Percentiles rank a stretch among this genome's conserved stretches.
Conservation (phyloP, 2,797 vertebrate species). For the Leucoraja ocellata region DNA sequence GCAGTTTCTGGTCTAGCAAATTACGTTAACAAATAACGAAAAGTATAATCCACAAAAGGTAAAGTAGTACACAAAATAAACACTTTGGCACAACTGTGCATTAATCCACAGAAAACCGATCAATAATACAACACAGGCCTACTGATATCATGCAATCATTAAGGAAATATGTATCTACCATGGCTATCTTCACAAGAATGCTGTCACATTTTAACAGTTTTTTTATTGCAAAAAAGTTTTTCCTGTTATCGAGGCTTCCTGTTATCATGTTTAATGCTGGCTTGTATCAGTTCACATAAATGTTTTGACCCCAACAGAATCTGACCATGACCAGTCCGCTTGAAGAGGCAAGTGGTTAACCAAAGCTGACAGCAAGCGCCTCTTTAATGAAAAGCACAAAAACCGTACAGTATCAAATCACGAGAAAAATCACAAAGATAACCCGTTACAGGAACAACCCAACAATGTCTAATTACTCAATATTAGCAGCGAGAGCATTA, state of each 20-base stretch:
- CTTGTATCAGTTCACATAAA: neutral
- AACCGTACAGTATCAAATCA: neutral
- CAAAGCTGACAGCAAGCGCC: neutral
- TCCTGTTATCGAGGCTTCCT: neutral
- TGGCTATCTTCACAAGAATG: neutral
- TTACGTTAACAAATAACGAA: too few species aligned
- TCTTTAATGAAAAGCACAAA: neutral
- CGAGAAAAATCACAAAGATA: neutral
- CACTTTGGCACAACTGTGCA: too few species aligned
- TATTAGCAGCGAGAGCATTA: neutral
- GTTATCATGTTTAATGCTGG: neutral
- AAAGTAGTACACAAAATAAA: too few species aligned
- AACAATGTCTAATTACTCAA: neutral
- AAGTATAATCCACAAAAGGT: too few species aligned
- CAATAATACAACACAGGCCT: neutral
- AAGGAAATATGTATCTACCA: neutral
- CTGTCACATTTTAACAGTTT: neutral
- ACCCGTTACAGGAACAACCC: neutral
- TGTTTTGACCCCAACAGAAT: neutral
- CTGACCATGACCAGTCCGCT: neutral
- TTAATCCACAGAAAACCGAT: too few species aligned
- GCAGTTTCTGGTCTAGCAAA: too few species aligned
- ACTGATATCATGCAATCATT: neutral
- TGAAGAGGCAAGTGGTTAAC: neutral
- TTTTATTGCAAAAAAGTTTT: neutral